Evolutionary conservation across 2,888 invertebrate species (phyloP).

Genomic region (Creontiades dilutus): DNA sequence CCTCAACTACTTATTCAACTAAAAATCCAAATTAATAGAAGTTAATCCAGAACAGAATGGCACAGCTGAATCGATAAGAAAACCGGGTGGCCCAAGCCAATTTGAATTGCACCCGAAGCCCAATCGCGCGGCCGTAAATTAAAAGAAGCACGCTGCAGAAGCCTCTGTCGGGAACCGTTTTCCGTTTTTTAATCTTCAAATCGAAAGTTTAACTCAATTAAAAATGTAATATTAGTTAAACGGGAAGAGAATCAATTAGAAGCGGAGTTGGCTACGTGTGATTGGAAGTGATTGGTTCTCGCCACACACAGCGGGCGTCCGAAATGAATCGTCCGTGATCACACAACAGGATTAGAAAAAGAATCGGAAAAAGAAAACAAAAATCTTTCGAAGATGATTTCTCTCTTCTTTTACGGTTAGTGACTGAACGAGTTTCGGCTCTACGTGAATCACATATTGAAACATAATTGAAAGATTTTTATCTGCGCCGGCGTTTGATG

Average conservation of each 20-base stretch:
- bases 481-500: conserved; percentile 4
- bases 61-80: background rate
- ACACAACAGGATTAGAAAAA: conserved; percentile 23
- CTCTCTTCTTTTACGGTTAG: conserved; percentile 38
- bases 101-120: background rate
- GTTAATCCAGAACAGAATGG: background rate
- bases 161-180: background rate
- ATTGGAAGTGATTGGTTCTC: conserved; percentile 60
- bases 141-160: conserved; percentile 39
- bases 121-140: conserved; percentile 26
- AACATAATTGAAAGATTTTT: conserved; percentile 61
- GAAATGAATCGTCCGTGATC: conserved; percentile 18
- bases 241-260: conserved; percentile 49
- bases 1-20: too few relatives aligned
- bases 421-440: conserved; percentile 31
- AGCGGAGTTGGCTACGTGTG: conserved; percentile 46
- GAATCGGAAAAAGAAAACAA: background rate
- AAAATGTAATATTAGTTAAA: conserved; percentile 66
- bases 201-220: conserved; percentile 67
- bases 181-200: conserved; percentile 16
- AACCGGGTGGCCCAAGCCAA: background rate
- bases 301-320: conserved; percentile 65
- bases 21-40: too few relatives aligned
- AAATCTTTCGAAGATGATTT: conserved; percentile 56
- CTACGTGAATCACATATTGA: conserved; percentile 56